Evolutionary conservation across 2,888 invertebrate genomes (phyloP).

Genomic region (Ypsolopha sequella): DNA sequence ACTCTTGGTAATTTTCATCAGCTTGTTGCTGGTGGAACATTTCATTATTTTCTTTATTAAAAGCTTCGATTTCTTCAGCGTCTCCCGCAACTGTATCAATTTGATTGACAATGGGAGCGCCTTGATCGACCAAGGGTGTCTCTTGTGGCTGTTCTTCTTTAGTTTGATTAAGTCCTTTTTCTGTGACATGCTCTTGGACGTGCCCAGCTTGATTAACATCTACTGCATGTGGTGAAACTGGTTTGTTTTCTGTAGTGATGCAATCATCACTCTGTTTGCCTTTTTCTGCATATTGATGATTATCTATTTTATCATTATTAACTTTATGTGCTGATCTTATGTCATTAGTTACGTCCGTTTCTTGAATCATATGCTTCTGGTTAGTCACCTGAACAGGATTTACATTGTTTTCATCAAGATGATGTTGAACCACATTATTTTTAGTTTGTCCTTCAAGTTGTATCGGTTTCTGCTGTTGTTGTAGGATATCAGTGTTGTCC

Average conservation of each 20-base stretch:
- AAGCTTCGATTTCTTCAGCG: constrained; percentile 22
- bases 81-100: background rate
- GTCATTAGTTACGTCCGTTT: background rate
- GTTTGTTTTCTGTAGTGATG: background rate
- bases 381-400: too few species aligned
- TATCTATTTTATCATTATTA: background rate
- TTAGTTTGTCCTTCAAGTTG: too few species aligned
- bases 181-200: background rate
- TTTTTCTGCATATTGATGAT: too few species aligned
- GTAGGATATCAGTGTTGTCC: too few species aligned
- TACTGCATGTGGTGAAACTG: background rate
- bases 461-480: too few species aligned
- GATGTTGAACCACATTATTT: too few species aligned
- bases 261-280: too few species aligned
- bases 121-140: too few species aligned
- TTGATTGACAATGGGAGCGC: background rate
- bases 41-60: constrained; percentile 36
- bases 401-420: too few species aligned
- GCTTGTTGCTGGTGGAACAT: constrained; percentile 40
- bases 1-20: constrained; percentile 17
- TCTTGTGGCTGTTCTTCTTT: background rate
- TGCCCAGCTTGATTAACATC: background rate
- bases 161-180: background rate
- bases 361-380: too few species aligned
- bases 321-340: background rate